Base-by-base conservation (phyloP, 1,140 invertebrate species). In the Orchestia grillus region DNA sequence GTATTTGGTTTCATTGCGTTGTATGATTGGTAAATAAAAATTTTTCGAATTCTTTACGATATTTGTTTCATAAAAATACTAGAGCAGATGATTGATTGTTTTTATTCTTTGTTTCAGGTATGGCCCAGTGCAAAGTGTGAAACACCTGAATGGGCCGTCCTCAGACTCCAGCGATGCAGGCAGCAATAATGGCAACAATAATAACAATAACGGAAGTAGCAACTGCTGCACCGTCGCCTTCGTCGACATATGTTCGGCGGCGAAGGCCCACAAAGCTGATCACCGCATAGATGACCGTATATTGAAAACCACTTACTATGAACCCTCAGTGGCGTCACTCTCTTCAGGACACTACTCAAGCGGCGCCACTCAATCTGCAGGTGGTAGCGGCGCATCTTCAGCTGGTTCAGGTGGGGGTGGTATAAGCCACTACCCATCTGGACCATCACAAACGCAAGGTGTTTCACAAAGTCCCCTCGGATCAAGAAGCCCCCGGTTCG, bases 101-200 rank as follows among this genome's bases (percentile, higher is more conserved):
- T 90, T 8, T 90, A 6, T 42, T 90, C 88, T 90, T 47, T 95
- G 28, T 47, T 57, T 36, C 57, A 99, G 99, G 98, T 99, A 99
- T 99, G 99, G 99, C 98, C 98, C 98, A 98, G 99, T 99, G 98
- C 99, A 99, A 98, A 99, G 98, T 98, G 99, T 99, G 98, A 99
- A 99, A 98, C 98, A 99, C 97, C 98, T 99, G 98, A 98, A 90
- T 43, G 88, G 88, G 88, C 88, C 88, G 8, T 94, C 92, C 36
- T 91, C 88, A 42, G 92, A 94, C 44, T 44, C 43, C 3, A 44
- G 11, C 92, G 92, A 94, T 28, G 43, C 92, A 90, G 43, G 88
- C 88, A 90, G 43, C 92, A 94, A 94, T 47, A 94, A 94, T 94
- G 92, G 11, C 43, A 94, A 45, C 92, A 94, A 94, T 36, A 92